Conservation (phyloP, 1,140 invertebrate genomes). For the Aphis gossypii region DNA sequence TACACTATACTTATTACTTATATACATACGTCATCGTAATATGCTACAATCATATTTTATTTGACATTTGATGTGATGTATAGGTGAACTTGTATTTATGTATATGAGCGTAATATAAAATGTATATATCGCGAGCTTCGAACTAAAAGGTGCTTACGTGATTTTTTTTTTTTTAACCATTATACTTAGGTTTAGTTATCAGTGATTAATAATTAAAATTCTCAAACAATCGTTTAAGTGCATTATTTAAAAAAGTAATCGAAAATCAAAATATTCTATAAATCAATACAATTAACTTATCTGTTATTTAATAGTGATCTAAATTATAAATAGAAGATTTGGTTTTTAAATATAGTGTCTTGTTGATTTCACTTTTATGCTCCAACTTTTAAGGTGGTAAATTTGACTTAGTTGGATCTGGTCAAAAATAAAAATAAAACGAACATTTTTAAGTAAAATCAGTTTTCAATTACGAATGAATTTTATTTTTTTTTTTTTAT, state of each 20-base stretch:
- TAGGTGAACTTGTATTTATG: not conserved
- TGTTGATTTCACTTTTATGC: not conserved
- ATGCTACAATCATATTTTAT: no score
- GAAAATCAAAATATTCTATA: not conserved
- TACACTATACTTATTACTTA: not conserved
- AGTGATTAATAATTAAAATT: no score
- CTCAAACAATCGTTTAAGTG: not conserved
- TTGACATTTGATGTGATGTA: not conserved
- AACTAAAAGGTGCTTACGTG: no score
- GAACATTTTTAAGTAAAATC: no score
- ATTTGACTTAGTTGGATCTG: no score
- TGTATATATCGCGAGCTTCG: no score
- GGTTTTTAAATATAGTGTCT: not conserved
- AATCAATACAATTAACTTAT: not conserved
- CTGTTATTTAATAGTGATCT: not conserved
- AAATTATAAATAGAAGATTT: not conserved
- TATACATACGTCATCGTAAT: not conserved
- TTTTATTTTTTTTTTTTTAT: not conserved
- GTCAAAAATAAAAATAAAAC: no score
- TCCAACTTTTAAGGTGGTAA: not conserved
- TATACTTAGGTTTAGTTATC: not conserved
- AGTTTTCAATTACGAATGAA: not conserved
- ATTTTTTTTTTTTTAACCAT: no score
- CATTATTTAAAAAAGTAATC: not conserved
- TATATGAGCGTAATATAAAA: no score